phyloP scores from a whole-genome alignment of 2,797 vertebrate genomes.

The Podarcis siculus region DNA sequence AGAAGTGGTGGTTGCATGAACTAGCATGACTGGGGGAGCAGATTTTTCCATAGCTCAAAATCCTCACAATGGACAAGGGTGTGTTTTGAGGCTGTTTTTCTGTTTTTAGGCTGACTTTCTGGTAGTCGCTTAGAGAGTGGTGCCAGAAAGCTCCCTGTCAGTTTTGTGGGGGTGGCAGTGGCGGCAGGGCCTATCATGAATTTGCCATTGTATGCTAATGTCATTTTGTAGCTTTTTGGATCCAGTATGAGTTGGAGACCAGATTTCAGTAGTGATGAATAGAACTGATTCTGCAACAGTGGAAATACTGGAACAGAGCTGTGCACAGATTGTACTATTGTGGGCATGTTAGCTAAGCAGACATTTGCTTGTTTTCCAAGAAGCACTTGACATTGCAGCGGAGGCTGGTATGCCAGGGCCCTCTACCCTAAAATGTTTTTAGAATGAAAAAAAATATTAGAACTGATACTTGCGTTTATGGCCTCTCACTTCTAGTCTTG shows the following conservation, averaged over 20 bases:
- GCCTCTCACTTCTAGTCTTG: background rate
- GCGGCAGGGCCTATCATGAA: background rate
- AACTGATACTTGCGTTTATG: background rate
- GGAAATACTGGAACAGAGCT: background rate
- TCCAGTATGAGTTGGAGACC: background rate
- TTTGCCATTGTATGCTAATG: background rate
- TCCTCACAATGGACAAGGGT: background rate
- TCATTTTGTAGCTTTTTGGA: background rate
- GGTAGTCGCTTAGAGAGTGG: background rate
- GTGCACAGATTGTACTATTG: background rate
- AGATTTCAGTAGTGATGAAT: background rate
- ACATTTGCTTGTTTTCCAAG: background rate
- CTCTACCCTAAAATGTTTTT: background rate
- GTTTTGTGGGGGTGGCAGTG: background rate
- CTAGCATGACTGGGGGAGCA: background rate
- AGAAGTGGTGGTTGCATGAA: background rate
- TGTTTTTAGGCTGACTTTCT: background rate
- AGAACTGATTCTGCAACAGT: background rate
- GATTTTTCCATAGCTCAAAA: background rate
- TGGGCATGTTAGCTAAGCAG: background rate
- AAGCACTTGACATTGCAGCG: too few relatives aligned
- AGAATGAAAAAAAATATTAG: background rate
- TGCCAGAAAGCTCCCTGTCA: background rate
- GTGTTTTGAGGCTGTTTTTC: background rate
- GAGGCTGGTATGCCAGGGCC: background rate